phyloP scores from a whole-genome alignment of 2,888 invertebrate species.

The Athripsodes cinereus region DNA sequence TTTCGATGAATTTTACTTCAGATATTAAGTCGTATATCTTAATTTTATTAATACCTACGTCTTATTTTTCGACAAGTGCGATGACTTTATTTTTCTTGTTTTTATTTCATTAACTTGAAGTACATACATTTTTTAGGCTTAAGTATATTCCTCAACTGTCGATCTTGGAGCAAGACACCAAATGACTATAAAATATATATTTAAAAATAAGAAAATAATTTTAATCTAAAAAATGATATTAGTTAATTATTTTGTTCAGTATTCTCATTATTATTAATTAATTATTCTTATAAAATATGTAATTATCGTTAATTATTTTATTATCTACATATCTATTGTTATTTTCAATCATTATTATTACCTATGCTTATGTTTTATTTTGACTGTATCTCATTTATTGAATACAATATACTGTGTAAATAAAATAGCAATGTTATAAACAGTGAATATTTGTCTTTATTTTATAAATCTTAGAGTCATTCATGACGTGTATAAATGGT shows the following conservation, averaged over 20 bases:
- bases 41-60: too few species aligned
- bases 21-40: too few species aligned
- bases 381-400: neutral
- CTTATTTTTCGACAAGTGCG: too few species aligned
- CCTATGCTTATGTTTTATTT: neutral
- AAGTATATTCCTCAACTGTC: neutral
- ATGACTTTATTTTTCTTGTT: too few species aligned
- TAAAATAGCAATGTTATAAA: slow-evolving; percentile 10
- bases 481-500: slow-evolving; percentile 3
- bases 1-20: too few species aligned
- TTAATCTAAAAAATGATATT: neutral
- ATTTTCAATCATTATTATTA: neutral
- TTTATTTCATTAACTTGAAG: too few species aligned
- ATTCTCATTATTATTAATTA: neutral
- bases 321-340: neutral
- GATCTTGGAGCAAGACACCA: neutral
- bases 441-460: neutral
- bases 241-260: neutral
- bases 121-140: too few species aligned
- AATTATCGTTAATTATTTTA: neutral
- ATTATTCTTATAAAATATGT: neutral
- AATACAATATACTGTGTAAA: neutral
- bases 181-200: neutral
- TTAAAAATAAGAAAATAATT: too few species aligned
- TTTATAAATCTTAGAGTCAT: neutral